Conservation (phyloP, 1,140 invertebrate species). For the Heterodera carotae region DNA sequence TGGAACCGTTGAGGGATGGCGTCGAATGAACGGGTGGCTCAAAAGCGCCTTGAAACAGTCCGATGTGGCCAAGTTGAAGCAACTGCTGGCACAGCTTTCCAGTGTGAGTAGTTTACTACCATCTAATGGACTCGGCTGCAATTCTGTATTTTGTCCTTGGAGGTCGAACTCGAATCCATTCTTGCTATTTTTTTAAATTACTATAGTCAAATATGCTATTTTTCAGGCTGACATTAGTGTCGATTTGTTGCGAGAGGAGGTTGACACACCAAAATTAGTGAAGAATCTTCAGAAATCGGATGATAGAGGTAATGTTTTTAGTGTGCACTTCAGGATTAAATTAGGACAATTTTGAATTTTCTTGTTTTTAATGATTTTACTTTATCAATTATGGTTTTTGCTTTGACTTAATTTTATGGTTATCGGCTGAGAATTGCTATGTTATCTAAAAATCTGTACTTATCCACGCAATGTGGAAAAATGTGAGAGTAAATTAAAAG, state of each 20-base stretch:
- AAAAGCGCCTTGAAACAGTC: slow-evolving; percentile 15
- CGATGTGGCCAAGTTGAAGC: slow-evolving; percentile 6
- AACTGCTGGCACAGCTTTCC: slow-evolving; percentile 17
- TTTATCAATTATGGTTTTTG: too few relatives aligned
- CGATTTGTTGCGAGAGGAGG: slow-evolving; percentile 12
- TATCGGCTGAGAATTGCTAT: too few relatives aligned
- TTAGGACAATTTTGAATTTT: too few relatives aligned
- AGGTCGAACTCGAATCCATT: too few relatives aligned
- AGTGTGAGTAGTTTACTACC: not conserved
- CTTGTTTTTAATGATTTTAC: too few relatives aligned
- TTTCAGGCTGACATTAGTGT: slow-evolving; percentile 21
- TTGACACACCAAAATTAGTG: slow-evolving; percentile 17
- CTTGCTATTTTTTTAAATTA: not conserved
- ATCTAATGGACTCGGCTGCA: not conserved
- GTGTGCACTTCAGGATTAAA: not conserved
- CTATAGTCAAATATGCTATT: not conserved
- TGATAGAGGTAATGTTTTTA: slow-evolving; percentile 10
- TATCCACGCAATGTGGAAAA: too few relatives aligned
- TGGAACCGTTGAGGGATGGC: slow-evolving; percentile 23
- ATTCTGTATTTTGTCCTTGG: too few relatives aligned
- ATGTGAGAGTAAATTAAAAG: too few relatives aligned
- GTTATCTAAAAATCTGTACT: too few relatives aligned
- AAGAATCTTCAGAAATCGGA: slow-evolving; percentile 16
- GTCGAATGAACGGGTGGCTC: slow-evolving; percentile 26
- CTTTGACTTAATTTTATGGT: too few relatives aligned